Percentiles rank a stretch among this genome's conserved stretches.
Conservation (phyloP, 2,888 invertebrate species). For the Phasia obesa region DNA sequence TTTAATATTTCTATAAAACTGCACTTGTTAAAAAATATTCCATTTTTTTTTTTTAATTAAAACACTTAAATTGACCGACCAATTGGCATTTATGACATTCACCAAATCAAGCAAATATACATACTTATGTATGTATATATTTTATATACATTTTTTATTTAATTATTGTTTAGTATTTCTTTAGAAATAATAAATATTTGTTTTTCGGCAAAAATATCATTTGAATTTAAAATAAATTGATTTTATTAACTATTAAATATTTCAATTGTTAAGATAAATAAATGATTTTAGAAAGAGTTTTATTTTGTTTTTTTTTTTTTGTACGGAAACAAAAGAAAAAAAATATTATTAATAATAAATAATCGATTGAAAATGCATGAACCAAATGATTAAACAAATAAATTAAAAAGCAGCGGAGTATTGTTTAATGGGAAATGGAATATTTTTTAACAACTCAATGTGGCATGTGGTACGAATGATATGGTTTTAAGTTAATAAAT, state of each 20-base stretch:
- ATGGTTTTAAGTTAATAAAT: conserved; percentile 15
- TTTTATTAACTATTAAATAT: conserved; percentile 35
- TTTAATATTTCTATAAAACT: background rate
- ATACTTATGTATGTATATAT: background rate
- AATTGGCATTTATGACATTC: conserved; percentile 82
- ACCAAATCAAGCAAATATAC: conserved; percentile 74
- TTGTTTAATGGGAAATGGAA: conserved; percentile 61
- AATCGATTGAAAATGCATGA: conserved; percentile 39
- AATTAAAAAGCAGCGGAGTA: conserved; percentile 17
- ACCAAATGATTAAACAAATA: conserved; percentile 45
- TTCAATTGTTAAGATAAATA: conserved; percentile 62
- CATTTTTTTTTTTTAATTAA: conserved; percentile 31
- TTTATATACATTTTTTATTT: conserved; percentile 53
- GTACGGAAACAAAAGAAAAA: conserved; percentile 4
- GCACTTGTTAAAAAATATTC: conserved; percentile 53
- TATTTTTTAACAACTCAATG: conserved; percentile 61
- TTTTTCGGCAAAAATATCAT: conserved; percentile 4
- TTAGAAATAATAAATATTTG: conserved; percentile 45
- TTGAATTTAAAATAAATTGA: conserved; percentile 19
- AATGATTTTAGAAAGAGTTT: conserved; percentile 47
- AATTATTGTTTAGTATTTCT: conserved; percentile 8
- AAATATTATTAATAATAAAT: conserved; percentile 37
- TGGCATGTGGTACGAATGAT: conserved; percentile 23
- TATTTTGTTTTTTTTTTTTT: background rate
- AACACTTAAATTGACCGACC: conserved; percentile 64